Conservation (phyloP, 1,140 invertebrate species). For the Drosophila grimshawi region DNA sequence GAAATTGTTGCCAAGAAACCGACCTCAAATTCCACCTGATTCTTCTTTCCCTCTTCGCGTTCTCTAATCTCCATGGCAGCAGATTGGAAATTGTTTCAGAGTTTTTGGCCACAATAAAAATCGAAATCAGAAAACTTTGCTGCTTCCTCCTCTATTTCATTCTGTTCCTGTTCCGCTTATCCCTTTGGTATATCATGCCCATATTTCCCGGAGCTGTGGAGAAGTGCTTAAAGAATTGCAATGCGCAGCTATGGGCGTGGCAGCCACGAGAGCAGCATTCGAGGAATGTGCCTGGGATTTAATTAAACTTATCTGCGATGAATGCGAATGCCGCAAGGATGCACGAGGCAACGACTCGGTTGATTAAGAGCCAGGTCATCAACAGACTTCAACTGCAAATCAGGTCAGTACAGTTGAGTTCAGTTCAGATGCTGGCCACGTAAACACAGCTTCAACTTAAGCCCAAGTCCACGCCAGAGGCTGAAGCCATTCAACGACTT, state of each 20-base stretch:
- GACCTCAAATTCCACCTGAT: conserved; percentile 4
- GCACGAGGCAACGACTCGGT: conserved; percentile 28
- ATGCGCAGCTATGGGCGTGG: conserved; percentile 21
- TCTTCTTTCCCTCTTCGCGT: neutral
- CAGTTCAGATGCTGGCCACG: conserved; percentile 6
- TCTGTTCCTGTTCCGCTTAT: neutral
- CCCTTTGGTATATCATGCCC: too few species aligned
- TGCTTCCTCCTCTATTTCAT: conserved; percentile 25
- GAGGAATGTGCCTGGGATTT: conserved; percentile 55
- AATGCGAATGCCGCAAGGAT: conserved; percentile 13
- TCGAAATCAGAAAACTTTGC: conserved; percentile 75
- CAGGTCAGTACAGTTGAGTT: neutral
- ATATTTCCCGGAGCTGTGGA: conserved; percentile 28
- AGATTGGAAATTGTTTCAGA: conserved; percentile 15
- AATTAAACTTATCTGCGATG: conserved; percentile 73
- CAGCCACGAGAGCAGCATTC: conserved; percentile 9
- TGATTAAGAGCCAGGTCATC: conserved; percentile 66
- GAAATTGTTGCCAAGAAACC: conserved; percentile 73
- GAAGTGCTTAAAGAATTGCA: conserved; percentile 60
- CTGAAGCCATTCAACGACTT: conserved; percentile 50
- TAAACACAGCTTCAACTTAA: neutral
- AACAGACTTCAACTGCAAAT: conserved; percentile 16
- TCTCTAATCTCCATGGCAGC: conserved; percentile 27
- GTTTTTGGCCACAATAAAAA: conserved; percentile 71
- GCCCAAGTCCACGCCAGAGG: neutral